Base-by-base conservation (phyloP, 1,140 invertebrate genomes). In the Harlomillsia oculata region DNA sequence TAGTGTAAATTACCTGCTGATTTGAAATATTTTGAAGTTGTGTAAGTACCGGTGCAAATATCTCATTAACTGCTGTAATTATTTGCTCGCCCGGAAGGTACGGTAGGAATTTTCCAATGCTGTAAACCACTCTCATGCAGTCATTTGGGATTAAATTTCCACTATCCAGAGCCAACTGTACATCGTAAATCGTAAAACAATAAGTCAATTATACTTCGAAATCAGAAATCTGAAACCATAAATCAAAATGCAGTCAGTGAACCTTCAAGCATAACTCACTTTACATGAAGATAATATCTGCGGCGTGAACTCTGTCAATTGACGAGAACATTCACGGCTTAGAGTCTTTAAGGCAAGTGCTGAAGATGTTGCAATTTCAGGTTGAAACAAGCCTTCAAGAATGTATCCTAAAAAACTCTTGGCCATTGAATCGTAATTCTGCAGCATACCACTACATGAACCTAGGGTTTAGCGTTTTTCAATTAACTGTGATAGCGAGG, bases 61-160 rank as follows among this genome's bases (percentile, higher is more conserved):
- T 62, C 54, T 65, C 63, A 34, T 62, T 59, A 1, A 62, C 59
- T 5, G 51, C 56, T 5, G 53, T 52, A 18, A 65, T 53, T 1
- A 62, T 55, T 62, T 65, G 59, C 23, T 65, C 63, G 6, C 26
- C 26, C n/a, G 63, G 63, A 53, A 65, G 52, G 40, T 53, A 65
- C 5, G 56, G 55, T 5, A 65, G 37, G 30, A 65, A 65, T 30
- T 54, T 50, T 44, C 63, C 63, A 30, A 62, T 56, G 32, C 51
- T 56, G 32, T 46, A 65, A 14, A 65, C 63, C 20, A 65, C 40
- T 34, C 63, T 44, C 30, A 56, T 62, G 34, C 56, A 59, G 32
- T 65, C 63, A 49, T 59, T 62, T 43, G 51, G 56, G 1, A 25
- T 37, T 18, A 62, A 18, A 6, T 11, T 29, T 18, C 63, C 63